A percentile compares a stretch with the other conserved stretches of the same genome.
phyloP scores from a whole-genome alignment of 2,113 vertebrate genomes.

The Tupaia tana region DNA sequence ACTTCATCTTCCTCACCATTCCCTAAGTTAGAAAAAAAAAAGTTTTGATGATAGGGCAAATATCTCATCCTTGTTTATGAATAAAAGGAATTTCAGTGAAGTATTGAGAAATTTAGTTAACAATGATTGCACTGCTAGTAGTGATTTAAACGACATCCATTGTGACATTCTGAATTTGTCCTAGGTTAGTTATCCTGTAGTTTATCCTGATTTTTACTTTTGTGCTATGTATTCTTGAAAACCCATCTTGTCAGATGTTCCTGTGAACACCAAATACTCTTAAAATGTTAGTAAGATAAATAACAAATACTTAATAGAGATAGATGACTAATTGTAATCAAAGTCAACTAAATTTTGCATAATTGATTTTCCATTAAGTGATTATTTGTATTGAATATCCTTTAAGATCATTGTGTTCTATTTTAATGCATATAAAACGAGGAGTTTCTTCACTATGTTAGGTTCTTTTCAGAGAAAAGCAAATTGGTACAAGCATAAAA shows the following conservation, averaged over 20 bases:
- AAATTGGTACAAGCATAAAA: conserved; percentile 64
- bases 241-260: conserved; percentile 56
- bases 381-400: conserved; percentile 77
- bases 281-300: conserved; percentile 74
- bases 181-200: not conserved
- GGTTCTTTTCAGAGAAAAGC: conserved; percentile 45
- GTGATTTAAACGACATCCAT: conserved; percentile 27
- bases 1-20: not conserved
- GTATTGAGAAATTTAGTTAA: conserved; percentile 49
- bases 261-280: conserved; percentile 46
- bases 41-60: not conserved
- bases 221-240: conserved; percentile 51
- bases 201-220: conserved; percentile 39
- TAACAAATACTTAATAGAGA: conserved; percentile 64
- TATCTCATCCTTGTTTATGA: not conserved
- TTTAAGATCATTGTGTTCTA: conserved; percentile 72
- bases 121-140: not conserved
- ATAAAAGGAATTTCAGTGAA: conserved; percentile 16
- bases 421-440: conserved; percentile 63
- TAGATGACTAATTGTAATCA: conserved; percentile 74
- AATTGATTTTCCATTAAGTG: conserved; percentile 69
- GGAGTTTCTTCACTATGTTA: conserved; percentile 73
- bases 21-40: not conserved
- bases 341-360: conserved; percentile 71
- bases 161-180: conserved; percentile 34